These are phyloP conservation scores for Percina caprodes DNA, from an alignment of 2,113 vertebrate species.

Conservation along the genomic window DNA sequence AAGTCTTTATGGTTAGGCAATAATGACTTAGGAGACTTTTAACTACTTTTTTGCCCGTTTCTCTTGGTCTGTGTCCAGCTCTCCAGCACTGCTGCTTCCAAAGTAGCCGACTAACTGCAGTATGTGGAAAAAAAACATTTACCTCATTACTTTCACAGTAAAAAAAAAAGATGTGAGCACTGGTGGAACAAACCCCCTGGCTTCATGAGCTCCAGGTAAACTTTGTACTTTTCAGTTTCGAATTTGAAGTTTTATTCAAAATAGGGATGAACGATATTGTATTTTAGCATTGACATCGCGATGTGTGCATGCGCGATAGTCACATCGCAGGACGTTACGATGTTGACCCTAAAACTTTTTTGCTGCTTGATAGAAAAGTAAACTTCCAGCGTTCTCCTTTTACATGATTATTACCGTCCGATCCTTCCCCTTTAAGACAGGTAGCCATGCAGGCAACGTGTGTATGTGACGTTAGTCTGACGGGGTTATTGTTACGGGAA, in stretches of 20 bases:
- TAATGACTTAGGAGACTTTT: neutral
- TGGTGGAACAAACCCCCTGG: neutral
- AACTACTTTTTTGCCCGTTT: neutral
- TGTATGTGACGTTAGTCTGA: too few species aligned
- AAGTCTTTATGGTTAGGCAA: neutral
- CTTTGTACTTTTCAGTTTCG: neutral
- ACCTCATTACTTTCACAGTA: slow-evolving; percentile 5
- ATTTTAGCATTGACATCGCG: too few species aligned
- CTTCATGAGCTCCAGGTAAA: neutral
- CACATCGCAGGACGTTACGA: too few species aligned
- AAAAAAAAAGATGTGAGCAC: neutral
- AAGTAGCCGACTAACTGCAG: neutral
- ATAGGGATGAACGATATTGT: too few species aligned
- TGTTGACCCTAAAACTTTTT: too few species aligned
- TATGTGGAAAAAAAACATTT: neutral
- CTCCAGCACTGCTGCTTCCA: neutral
- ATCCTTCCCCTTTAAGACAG: too few species aligned
- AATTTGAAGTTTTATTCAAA: neutral
- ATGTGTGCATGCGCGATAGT: too few species aligned
- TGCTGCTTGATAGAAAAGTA: too few species aligned
- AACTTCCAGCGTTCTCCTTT: too few species aligned
- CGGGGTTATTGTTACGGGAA: too few species aligned
- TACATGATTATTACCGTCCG: too few species aligned
- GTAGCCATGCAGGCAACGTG: too few species aligned
- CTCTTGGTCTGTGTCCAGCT: slow-evolving; percentile 20